Base-by-base conservation (phyloP, 2,888 invertebrate genomes). In the Cosmia trapezina region DNA sequence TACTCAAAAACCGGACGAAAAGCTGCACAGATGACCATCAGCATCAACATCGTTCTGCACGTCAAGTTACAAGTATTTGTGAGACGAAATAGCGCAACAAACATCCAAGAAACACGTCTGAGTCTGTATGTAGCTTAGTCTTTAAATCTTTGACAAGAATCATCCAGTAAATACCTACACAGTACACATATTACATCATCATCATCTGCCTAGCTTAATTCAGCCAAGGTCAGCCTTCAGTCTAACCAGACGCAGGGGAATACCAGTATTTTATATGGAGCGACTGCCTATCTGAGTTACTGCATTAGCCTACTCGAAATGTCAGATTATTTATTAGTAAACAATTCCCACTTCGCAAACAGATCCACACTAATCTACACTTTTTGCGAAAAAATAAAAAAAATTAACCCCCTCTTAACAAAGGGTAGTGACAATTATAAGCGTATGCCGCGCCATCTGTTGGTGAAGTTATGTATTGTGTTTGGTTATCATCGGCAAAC, bases 371-470 rank as follows among this genome's bases (percentile, higher is more conserved):
- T 77, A 77, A 61, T 49, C 62, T 14, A 43, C 33, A 59, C 28
- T 9, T 49, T 5, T 67, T 63, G 54, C 67, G 51, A 75, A 80
- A 51, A 70, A 70, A 51, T 4, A 7, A 59, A 71, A 81, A 79
- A 81, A 72, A 66, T 28, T 61, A 73, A 86, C 75, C 80, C 83
- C 69, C 67, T 79, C 65, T 0, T 54, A 61, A 28, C 70, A 75
- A 73, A 78, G 76, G 83, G 69, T 84, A 73, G 83, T 83, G 78
- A 78, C 78, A 84, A 78, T 82, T 80, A 81, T 68, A 67, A 74
- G 33, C 75, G 72, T 81, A 72, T 72, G 63, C 45, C 53, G 19
- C 61, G 75, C 73, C 85, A 86, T 84, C 84, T 85, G 86, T 69
- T 56, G 61, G 45, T 28, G 22, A 33, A 28, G 19, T 60, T 7